These are phyloP conservation scores for Thamnaconus septentrionalis DNA, from an alignment of 2,113 vertebrate genomes.

Conservation along the genomic window DNA sequence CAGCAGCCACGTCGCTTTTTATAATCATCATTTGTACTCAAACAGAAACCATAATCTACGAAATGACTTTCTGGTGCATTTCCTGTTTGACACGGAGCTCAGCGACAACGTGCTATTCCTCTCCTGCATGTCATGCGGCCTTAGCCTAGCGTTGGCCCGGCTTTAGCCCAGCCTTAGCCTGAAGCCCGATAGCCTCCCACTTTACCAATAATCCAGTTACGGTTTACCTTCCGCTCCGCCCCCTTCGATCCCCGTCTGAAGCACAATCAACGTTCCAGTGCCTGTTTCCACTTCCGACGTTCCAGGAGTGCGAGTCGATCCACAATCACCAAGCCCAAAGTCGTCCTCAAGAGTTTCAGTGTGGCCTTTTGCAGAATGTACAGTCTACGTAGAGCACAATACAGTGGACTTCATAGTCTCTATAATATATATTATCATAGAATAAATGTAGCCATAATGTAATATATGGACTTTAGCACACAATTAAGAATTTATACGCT, in stretches of 20 bases:
- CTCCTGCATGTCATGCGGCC: too few species aligned
- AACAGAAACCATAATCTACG: too few species aligned
- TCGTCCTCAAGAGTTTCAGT: slow-evolving; percentile 11
- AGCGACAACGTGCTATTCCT: too few species aligned
- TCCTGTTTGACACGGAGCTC: too few species aligned
- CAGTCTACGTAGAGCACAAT: slow-evolving; percentile 41
- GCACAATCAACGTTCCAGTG: slow-evolving; percentile 60
- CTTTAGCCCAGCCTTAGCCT: too few species aligned
- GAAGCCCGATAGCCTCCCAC: not conserved
- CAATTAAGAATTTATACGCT: slow-evolving; percentile 23
- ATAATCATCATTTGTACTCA: too few species aligned
- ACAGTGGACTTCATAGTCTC: slow-evolving; percentile 45
- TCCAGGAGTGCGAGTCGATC: slow-evolving; percentile 16
- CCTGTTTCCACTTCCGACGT: slow-evolving; percentile 42
- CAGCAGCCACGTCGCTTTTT: too few species aligned
- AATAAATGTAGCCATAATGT: slow-evolving; percentile 58
- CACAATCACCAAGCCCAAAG: slow-evolving; percentile 37
- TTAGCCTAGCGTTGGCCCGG: too few species aligned
- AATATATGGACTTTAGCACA: slow-evolving; percentile 43
- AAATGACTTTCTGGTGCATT: too few species aligned
- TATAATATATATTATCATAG: slow-evolving; percentile 52
- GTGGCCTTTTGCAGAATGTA: slow-evolving; percentile 9
- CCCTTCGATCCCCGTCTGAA: slow-evolving; percentile 18
- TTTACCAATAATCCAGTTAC: not conserved
- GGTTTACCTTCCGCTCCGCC: not conserved